A percentile compares a stretch with the other conserved stretches of the same genome.
phyloP scores from a whole-genome alignment of 2,888 invertebrate species.

The Diaperis boleti region DNA sequence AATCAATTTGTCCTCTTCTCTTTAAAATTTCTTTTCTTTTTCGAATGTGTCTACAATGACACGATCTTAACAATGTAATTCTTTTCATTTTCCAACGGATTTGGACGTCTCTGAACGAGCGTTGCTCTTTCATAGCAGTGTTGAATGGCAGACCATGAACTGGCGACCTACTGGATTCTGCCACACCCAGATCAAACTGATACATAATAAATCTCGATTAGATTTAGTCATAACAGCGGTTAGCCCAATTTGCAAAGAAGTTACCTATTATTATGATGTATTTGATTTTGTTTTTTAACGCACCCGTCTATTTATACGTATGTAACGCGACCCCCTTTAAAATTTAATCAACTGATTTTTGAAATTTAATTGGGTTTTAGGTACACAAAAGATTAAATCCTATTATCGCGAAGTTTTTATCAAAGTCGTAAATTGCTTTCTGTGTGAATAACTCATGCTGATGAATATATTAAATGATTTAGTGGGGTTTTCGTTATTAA shows the following conservation, averaged over 20 bases:
- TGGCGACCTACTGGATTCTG: slow-evolving; percentile 32
- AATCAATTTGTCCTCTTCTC: too few relatives aligned
- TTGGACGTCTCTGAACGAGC: slow-evolving; percentile 12
- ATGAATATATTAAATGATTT: slow-evolving; percentile 36
- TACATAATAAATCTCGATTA: slow-evolving; percentile 24
- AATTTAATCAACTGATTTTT: too few relatives aligned
- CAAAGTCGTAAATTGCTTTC: slow-evolving; percentile 30
- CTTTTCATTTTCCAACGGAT: slow-evolving; percentile 4
- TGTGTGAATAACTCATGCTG: slow-evolving; percentile 32
- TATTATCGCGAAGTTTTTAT: slow-evolving; percentile 38
- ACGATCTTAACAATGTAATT: slow-evolving; percentile 13
- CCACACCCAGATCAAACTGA: slow-evolving; percentile 38
- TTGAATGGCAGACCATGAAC: slow-evolving; percentile 41
- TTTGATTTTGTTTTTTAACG: not conserved
- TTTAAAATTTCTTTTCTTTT: not conserved
- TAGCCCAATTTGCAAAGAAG: not conserved
- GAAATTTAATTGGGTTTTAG: slow-evolving; percentile 27
- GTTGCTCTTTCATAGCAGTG: slow-evolving; percentile 18
- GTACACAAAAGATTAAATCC: slow-evolving; percentile 34
- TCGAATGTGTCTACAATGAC: not conserved
- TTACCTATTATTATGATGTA: too few relatives aligned
- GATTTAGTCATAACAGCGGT: slow-evolving; percentile 8
- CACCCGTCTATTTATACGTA: too few relatives aligned
- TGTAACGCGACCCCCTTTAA: too few relatives aligned
- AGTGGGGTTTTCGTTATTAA: not conserved